Percentiles rank a stretch among this genome's conserved stretches.
Evolutionary conservation across 2,797 vertebrate genomes (phyloP).

Genomic region (Gephyroberyx darwinii): DNA sequence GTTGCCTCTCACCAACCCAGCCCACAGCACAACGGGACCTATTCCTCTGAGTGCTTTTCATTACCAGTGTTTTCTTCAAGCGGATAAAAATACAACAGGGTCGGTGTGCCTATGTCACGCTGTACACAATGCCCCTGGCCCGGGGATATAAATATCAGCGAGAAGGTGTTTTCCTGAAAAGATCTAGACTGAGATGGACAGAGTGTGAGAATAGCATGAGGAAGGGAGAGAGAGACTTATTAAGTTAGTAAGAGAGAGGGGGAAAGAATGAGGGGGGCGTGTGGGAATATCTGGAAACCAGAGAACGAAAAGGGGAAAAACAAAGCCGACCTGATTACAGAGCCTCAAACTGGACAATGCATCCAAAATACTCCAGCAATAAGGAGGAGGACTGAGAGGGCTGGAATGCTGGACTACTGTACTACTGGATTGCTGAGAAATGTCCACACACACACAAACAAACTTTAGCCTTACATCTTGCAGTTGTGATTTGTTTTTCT

Average conservation of each 20-base stretch:
- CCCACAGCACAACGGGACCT: background rate
- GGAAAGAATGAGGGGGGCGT: constrained; percentile 34
- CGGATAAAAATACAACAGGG: constrained; percentile 68
- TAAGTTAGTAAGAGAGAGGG: constrained; percentile 47
- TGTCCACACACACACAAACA: no score
- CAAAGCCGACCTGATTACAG: constrained; percentile 24
- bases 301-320: constrained; percentile 36
- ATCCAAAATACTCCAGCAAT: constrained; percentile 46
- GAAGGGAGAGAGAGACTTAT: constrained; percentile 29
- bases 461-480: no score
- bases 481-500: no score
- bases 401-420: no score
- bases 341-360: constrained; percentile 50
- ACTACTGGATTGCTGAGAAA: no score
- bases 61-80: constrained; percentile 32
- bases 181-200: constrained; percentile 63
- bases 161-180: constrained; percentile 66
- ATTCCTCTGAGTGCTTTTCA: constrained; percentile 30
- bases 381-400: no score
- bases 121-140: constrained; percentile 70
- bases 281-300: no score
- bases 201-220: constrained; percentile 42
- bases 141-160: constrained; percentile 69
- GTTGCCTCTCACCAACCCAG: background rate
- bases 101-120: constrained; percentile 9